phyloP scores from a whole-genome alignment of 2,888 invertebrate genomes.

The Standfussiana lucernea region DNA sequence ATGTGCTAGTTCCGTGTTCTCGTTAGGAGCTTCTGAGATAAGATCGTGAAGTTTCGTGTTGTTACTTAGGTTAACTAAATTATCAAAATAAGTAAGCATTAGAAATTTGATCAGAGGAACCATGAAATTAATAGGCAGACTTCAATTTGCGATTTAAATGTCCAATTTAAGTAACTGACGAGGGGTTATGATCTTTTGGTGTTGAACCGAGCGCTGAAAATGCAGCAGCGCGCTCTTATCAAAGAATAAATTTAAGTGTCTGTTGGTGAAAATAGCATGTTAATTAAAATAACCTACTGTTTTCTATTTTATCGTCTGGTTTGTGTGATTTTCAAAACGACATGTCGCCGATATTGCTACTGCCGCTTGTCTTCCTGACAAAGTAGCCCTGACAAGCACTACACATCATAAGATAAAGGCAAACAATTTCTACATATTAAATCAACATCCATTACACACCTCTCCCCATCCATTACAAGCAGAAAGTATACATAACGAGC shows the following conservation, averaged over 20 bases:
- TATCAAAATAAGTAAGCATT: neutral
- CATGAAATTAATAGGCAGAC: neutral
- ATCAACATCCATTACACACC: constrained; percentile 23
- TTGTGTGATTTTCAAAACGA: neutral
- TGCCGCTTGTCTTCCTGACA: neutral
- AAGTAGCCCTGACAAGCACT: neutral
- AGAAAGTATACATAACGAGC: constrained; percentile 22
- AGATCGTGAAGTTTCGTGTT: constrained; percentile 15
- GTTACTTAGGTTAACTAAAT: constrained; percentile 29
- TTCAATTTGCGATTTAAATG: neutral
- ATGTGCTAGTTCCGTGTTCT: constrained; percentile 46
- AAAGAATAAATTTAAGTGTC: neutral
- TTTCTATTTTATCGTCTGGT: neutral
- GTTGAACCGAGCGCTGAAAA: neutral
- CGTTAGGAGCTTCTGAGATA: constrained; percentile 20
- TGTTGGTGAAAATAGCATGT: neutral
- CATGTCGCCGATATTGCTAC: neutral
- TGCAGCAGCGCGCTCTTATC: neutral
- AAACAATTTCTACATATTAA: constrained; percentile 8
- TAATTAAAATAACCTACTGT: neutral
- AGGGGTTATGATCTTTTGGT: neutral
- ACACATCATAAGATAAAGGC: neutral
- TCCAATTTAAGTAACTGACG: neutral
- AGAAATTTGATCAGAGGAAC: neutral
- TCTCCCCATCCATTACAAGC: neutral